phyloP scores from a whole-genome alignment of 2,113 vertebrate species.

The Turnix velox region DNA sequence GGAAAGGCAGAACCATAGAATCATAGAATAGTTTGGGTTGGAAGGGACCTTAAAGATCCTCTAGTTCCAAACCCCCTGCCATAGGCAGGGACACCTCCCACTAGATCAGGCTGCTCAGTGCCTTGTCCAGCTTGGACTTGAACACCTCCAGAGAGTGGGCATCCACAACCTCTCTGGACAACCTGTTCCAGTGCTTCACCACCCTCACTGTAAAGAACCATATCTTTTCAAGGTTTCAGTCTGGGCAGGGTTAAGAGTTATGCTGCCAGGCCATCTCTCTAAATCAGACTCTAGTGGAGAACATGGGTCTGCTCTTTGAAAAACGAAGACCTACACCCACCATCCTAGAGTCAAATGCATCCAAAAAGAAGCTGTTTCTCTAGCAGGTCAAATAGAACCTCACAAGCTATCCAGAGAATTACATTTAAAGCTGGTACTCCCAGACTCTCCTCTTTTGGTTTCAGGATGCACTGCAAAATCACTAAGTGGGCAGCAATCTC shows the following conservation, averaged over 20 bases:
- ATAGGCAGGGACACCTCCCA: too few relatives aligned
- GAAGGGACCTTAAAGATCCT: too few relatives aligned
- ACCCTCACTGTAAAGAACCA: too few relatives aligned
- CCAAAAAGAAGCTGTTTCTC: not conserved
- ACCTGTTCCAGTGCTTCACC: too few relatives aligned
- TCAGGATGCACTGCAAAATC: not conserved
- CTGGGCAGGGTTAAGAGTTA: not conserved
- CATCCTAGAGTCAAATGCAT: not conserved
- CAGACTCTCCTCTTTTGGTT: not conserved
- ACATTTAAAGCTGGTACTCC: not conserved
- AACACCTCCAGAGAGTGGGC: too few relatives aligned
- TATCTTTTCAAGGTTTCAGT: not conserved
- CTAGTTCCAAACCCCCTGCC: too few relatives aligned
- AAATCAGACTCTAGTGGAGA: rapidly evolving
- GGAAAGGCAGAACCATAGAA: not conserved
- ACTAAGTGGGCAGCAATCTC: not conserved
- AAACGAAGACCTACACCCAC: not conserved
- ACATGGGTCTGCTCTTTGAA: not conserved
- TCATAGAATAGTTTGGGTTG: too few relatives aligned
- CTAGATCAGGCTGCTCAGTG: too few relatives aligned
- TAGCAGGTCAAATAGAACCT: not conserved
- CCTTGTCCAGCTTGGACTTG: too few relatives aligned
- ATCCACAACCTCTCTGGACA: too few relatives aligned
- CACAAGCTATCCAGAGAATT: rapidly evolving
- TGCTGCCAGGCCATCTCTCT: not conserved